Evolutionary conservation across 1,140 invertebrate species (phyloP).

Genomic region (Caenorhabditis brenneri): DNA sequence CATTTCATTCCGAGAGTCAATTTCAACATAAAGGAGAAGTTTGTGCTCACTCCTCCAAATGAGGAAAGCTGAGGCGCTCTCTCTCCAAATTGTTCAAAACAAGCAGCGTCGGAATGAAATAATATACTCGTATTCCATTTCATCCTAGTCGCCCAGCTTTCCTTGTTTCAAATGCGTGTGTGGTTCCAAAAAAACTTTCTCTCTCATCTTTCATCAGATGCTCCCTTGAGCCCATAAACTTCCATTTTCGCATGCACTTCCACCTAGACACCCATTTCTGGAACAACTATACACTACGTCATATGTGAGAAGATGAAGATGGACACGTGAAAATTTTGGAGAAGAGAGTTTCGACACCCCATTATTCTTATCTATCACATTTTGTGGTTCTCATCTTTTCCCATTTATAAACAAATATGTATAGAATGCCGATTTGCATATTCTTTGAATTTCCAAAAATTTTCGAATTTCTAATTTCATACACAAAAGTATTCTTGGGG

Average conservation of each 20-base stretch:
- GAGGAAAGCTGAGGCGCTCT: not conserved
- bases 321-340: not conserved
- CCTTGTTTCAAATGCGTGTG: conserved; percentile 33
- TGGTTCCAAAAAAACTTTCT: not conserved
- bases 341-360: not conserved
- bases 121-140: conserved; percentile 35
- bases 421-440: not conserved
- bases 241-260: conserved; percentile 23
- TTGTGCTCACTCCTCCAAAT: not conserved
- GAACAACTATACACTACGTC: conserved; percentile 23
- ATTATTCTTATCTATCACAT: conserved; percentile 30
- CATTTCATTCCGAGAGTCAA: not conserved
- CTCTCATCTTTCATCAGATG: conserved; percentile 38
- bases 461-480: not conserved
- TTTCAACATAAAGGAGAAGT: not conserved
- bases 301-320: not conserved
- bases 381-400: not conserved
- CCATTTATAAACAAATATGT: not conserved
- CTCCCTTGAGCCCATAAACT: conserved; percentile 21
- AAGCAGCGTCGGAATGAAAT: conserved; percentile 33
- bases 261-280: conserved; percentile 18
- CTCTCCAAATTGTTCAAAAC: not conserved
- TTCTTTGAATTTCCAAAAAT: not conserved
- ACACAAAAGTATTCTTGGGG: not conserved
- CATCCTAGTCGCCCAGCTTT: conserved; percentile 20